Evolutionary conservation across 2,113 vertebrate genomes (phyloP).

Genomic region (Sterrhoptilus dennistouni): DNA sequence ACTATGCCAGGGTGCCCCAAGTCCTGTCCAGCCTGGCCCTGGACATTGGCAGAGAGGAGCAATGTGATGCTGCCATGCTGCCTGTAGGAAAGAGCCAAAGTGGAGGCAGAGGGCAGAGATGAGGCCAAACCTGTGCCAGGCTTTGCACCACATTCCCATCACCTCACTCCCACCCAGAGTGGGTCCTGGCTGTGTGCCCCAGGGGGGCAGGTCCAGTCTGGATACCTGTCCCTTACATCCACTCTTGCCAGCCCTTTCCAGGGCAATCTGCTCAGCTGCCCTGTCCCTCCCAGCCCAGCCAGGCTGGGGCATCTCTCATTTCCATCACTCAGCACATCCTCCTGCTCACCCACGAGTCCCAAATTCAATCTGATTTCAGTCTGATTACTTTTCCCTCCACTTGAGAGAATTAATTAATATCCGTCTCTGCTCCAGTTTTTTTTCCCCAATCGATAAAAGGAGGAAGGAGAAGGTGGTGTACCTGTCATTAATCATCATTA

Average conservation of each 20-base stretch:
- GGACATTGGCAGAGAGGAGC: background rate
- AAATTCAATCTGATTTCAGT: constrained; percentile 49
- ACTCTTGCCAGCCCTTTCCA: background rate
- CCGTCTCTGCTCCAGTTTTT: background rate
- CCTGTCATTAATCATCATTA: constrained; percentile 58
- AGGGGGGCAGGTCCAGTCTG: background rate
- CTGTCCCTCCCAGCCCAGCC: background rate
- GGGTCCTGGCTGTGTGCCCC: fast-evolving
- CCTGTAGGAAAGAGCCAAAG: background rate
- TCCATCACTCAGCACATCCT: constrained; percentile 43
- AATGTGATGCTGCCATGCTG: background rate
- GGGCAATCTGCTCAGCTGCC: background rate
- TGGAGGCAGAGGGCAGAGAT: background rate
- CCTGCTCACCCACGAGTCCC: constrained; percentile 16
- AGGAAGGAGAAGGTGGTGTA: constrained; percentile 32
- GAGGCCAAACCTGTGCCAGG: background rate
- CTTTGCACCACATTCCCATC: background rate
- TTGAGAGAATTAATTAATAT: constrained; percentile 75
- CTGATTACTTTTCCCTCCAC: constrained; percentile 71
- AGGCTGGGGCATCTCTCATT: constrained; percentile 15
- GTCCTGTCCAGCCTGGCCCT: fast-evolving
- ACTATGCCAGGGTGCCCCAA: background rate
- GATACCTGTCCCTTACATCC: background rate
- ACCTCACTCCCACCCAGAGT: fast-evolving
- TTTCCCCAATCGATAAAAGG: constrained; percentile 39